Base-by-base conservation (phyloP, 2,888 invertebrate species). In the Rapana venosa region DNA sequence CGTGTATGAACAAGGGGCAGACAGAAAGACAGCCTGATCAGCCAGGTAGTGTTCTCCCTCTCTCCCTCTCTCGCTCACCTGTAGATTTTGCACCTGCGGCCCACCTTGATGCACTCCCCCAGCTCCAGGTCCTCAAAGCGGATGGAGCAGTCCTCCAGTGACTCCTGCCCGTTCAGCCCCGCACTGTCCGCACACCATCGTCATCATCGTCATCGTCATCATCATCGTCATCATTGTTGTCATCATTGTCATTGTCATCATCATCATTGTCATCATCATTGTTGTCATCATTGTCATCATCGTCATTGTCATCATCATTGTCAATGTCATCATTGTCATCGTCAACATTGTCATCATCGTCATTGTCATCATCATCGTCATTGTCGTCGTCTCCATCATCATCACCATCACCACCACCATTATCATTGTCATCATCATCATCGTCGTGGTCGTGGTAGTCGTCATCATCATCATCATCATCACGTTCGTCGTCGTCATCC, bases 81-180 rank as follows among this genome's bases (percentile, higher is more conserved):
- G 94, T 96, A 95, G n/a, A 96, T 95, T 74, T 94, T 93, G 26
- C 95, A 94, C 8, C 92, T 92, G 26, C 94, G 92, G 22, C 96
- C 96, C n/a, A 93, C 92, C 87, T 94, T 92, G 56, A 96, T 90
- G 90, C 94, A 92, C 36, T 96, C 95, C 15, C 93, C 94, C 87
- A 96, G 94, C 87, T 95, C 93, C 26, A 96, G 92, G 91, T 96
- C 96, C 6, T 93, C 91, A 89, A 93, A 95, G 2, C 96, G 95
- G 88, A 96, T 96, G 86, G 94, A 95, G 93, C 96, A 96, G 91
- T 96, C 96, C 66, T 94, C 93, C 30, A 95, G 90, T 5, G 93
- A 91, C 58, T 92, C 93, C 84, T 92, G 91, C 22, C 91, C 91
- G 20, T 90, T 86, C 36, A 91, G 83, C 58, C 90, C 90, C 77